phyloP scores from a whole-genome alignment of 2,888 invertebrate species.

The Atherix ibis region DNA sequence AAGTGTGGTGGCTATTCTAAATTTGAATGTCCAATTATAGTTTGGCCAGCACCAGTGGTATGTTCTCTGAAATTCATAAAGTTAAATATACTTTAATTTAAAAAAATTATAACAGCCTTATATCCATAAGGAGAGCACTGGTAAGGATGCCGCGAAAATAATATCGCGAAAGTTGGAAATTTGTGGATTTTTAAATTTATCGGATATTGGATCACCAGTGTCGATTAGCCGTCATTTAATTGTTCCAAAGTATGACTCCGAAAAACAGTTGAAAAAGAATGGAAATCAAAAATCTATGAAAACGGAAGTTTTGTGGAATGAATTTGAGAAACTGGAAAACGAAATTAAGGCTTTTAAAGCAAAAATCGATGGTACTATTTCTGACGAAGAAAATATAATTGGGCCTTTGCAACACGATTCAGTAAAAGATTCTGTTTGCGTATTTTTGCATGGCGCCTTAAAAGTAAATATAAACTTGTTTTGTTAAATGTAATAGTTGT shows the following conservation, averaged over 20 bases:
- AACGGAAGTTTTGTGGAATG: conserved; percentile 11
- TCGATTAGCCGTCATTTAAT: conserved; percentile 81
- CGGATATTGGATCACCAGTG: conserved; percentile 82
- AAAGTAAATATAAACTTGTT: conserved; percentile 53
- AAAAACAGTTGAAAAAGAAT: background rate
- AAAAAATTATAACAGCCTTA: conserved; percentile 19
- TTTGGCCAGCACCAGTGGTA: conserved; percentile 60
- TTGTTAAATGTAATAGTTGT: no score
- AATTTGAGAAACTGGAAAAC: conserved; percentile 27
- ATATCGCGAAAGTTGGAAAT: conserved; percentile 64
- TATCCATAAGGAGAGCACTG: conserved; percentile 10
- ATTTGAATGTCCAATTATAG: conserved; percentile 50
- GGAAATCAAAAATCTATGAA: background rate
- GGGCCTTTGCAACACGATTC: conserved; percentile 10
- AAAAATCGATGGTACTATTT: conserved; percentile 24
- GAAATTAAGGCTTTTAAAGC: conserved; percentile 29
- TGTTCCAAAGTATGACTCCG: conserved; percentile 47
- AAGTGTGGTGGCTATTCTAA: conserved; percentile 49
- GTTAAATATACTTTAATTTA: no score
- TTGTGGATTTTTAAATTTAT: conserved; percentile 74
- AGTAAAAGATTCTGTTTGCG: conserved; percentile 70
- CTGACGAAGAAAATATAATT: conserved; percentile 16
- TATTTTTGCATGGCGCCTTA: conserved; percentile 79
- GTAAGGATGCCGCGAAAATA: conserved; percentile 20
- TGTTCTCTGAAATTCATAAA: conserved; percentile 11